Conservation (phyloP, 35 echinoderm and acorn worm species). For the Acanthaster planci region DNA sequence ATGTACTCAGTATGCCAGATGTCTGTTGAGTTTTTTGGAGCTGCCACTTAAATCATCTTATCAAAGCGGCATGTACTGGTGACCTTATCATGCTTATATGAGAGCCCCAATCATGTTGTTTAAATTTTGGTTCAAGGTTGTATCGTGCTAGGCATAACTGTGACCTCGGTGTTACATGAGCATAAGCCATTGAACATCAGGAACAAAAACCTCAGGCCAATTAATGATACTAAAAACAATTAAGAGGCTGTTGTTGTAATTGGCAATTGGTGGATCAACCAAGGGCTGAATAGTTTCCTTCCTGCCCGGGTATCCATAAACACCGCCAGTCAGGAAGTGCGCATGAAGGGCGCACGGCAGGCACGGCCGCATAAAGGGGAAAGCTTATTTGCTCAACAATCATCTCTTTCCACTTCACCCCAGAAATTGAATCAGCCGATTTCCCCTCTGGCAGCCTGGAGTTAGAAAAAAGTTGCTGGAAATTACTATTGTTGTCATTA, state of each 20-base stretch:
- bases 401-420: conserved; percentile 21
- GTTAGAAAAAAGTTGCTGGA: not conserved
- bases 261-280: not conserved
- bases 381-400: not conserved
- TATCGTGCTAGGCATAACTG: no score
- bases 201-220: not conserved
- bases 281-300: conserved; percentile 17
- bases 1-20: no score
- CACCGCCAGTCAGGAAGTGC: not conserved
- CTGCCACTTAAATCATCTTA: no score
- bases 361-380: not conserved
- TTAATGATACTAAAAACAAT: not conserved
- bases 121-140: no score
- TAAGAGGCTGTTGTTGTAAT: not conserved
- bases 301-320: not conserved
- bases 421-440: conserved; percentile 12
- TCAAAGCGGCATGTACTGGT: no score
- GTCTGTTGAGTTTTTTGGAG: no score
- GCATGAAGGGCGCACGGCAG: not conserved
- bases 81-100: no score
- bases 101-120: no score
- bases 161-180: no score
- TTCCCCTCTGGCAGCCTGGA: not conserved
- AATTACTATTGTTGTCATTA: not conserved
- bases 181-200: no score